Evolutionary conservation across 2,888 invertebrate species (phyloP), one percentile per base, ranked within the genome.

Genomic region (Eledona agricola): DNA sequence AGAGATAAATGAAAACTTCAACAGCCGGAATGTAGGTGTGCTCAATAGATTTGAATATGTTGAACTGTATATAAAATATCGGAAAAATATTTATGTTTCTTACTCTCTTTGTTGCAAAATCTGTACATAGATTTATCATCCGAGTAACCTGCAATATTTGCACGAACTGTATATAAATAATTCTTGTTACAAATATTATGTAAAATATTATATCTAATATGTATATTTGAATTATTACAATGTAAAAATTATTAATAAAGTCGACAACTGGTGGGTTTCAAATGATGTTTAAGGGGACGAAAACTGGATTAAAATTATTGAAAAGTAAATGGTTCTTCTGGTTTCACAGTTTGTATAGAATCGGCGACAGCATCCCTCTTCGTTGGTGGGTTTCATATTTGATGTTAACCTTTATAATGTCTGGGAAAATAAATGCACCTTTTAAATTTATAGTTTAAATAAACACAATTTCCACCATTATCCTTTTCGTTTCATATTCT

Each of bases 181-280:
- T 50, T 31, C n/a, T 46, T 52, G 46, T 38, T 52, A 46, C 42
- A 46, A 31, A 19, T 40, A 38, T 19, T 52, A 22, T 40, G 37
- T 38, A 25, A 52, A 52, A 37, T 51, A 45, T 38, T 12, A 15
- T 23, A 38, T 31, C 11, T 49, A 47, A 22, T 51, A 42, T 49
- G 37, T 54, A 43, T 50, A 43, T 50, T 54, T 37, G 40, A 45
- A 45, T 54, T 54, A 45, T 50, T 42, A 34, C 34, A 49, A 42
- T 53, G 53, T 50, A 54, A 50, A 54, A 54, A 43, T 43, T 45
- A 54, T 49, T 45, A 54, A 54, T 50, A 49, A 54, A 54, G 35
- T 53, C 34, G 34, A 42, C 53, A 42, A 42, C 54, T 54, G 54
- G 54, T 54, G 54, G 54, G 54, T 53, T 38, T 46, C 16, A 28